Evolutionary conservation across 2,888 invertebrate species (phyloP).

Genomic region (Sycophila texana): DNA sequence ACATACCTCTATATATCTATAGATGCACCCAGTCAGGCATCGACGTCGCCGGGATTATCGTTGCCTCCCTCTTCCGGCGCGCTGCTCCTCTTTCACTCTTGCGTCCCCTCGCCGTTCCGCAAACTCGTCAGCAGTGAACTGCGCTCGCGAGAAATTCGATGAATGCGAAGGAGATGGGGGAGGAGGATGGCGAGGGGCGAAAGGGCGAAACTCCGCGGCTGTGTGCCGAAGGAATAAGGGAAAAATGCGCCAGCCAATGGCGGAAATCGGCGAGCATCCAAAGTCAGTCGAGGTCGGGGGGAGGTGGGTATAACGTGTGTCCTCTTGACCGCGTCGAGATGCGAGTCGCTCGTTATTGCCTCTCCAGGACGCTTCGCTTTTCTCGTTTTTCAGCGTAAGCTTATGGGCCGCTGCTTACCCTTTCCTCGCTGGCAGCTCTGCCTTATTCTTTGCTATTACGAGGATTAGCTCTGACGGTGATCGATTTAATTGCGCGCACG

Average conservation of each 20-base stretch:
- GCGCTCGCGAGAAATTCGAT: slow-evolving; percentile 26
- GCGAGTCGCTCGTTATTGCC: slow-evolving; percentile 24
- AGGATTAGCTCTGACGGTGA: background rate
- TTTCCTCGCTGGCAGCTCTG: too few species aligned
- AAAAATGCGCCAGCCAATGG: slow-evolving; percentile 3
- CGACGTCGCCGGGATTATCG: slow-evolving; percentile 40
- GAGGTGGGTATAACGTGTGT: background rate
- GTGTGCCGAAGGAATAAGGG: slow-evolving; percentile 8
- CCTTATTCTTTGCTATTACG: background rate
- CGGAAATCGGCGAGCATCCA: background rate
- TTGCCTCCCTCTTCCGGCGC: background rate
- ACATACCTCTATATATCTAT: too few species aligned
- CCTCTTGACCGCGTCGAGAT: background rate
- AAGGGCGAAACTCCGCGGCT: background rate
- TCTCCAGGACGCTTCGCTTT: background rate
- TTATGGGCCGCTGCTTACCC: too few species aligned
- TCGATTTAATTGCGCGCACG: too few species aligned
- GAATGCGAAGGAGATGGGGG: background rate
- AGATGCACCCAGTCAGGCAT: background rate
- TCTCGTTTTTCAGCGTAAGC: too few species aligned
- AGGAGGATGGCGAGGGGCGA: background rate
- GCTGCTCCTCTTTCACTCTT: background rate
- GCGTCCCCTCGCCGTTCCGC: background rate
- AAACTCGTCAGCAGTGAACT: slow-evolving; percentile 15
- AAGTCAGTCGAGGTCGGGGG: background rate